Percentiles rank a stretch among this genome's conserved stretches.
Conservation (phyloP, 2,797 vertebrate species). For the Microctenopoma stevenorrisi region DNA sequence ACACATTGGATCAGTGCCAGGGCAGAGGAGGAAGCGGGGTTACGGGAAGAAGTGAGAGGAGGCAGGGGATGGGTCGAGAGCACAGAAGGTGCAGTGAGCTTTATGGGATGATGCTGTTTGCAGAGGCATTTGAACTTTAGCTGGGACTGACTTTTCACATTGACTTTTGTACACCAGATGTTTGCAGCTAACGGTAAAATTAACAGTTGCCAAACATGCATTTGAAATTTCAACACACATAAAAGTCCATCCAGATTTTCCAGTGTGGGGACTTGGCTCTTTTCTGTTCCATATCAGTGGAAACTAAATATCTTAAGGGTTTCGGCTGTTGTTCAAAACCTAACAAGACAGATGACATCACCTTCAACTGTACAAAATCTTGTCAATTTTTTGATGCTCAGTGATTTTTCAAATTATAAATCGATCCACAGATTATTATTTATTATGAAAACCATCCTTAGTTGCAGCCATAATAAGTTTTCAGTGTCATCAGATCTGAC, state of each 20-base stretch:
- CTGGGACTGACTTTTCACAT: constrained; percentile 5
- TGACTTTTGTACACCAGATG: constrained; percentile 8
- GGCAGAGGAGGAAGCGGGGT: constrained; percentile 22
- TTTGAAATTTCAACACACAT: neutral
- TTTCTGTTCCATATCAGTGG: neutral
- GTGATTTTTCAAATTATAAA: neutral
- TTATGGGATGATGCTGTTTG: constrained; percentile 11
- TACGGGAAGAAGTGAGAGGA: constrained; percentile 19
- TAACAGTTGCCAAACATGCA: neutral
- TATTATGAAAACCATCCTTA: neutral
- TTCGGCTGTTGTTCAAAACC: neutral
- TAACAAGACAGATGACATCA: neutral
- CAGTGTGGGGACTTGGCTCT: neutral
- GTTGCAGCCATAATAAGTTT: neutral
- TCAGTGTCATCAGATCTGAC: constrained; percentile 23
- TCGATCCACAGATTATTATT: no score
- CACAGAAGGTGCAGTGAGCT: constrained; percentile 24
- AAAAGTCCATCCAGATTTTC: neutral
- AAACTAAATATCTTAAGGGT: constrained; percentile 2
- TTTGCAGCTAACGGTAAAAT: neutral
- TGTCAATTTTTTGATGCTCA: neutral
- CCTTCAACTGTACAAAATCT: neutral
- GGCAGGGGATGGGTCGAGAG: constrained; percentile 11
- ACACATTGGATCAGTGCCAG: constrained; percentile 84
- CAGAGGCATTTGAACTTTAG: constrained; percentile 1